A percentile compares a stretch with the other conserved stretches of the same genome.
These are phyloP conservation scores for Malurus alboscapulatus DNA, from an alignment of 2,113 vertebrate species.

Conservation along the genomic window DNA sequence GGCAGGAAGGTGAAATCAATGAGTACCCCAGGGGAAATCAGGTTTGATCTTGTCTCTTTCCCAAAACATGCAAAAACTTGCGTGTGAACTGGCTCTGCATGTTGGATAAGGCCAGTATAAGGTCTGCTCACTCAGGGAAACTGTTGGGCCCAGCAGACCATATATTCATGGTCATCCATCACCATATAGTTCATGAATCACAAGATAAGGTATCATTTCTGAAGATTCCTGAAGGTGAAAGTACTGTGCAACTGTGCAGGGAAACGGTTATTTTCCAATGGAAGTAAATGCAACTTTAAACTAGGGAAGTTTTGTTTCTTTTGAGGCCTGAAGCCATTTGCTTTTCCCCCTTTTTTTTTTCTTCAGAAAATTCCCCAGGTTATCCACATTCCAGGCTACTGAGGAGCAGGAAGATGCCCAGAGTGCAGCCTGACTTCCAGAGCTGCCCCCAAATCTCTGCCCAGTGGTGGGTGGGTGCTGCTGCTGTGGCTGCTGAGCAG, in stretches of 20 bases:
- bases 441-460: background rate
- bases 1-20: constrained; percentile 35
- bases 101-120: background rate
- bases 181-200: background rate
- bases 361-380: background rate
- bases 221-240: background rate
- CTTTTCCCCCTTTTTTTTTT: background rate
- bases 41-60: constrained; percentile 41
- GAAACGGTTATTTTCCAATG: background rate
- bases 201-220: background rate
- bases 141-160: background rate
- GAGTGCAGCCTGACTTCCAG: rapidly evolving
- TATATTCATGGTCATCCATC: background rate
- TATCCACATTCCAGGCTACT: background rate
- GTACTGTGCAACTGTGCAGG: background rate
- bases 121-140: background rate
- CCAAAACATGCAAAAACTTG: constrained; percentile 3
- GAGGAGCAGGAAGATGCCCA: background rate
- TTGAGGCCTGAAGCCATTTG: background rate
- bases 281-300: background rate
- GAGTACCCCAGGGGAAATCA: constrained; percentile 15
- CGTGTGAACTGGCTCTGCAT: background rate
- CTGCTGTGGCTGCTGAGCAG: background rate
- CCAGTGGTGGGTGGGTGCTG: background rate
- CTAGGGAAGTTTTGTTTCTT: background rate